Evolutionary conservation across 2,888 invertebrate genomes (phyloP), one percentile per base, ranked within the genome.

Genomic region (Gari tellinella): DNA sequence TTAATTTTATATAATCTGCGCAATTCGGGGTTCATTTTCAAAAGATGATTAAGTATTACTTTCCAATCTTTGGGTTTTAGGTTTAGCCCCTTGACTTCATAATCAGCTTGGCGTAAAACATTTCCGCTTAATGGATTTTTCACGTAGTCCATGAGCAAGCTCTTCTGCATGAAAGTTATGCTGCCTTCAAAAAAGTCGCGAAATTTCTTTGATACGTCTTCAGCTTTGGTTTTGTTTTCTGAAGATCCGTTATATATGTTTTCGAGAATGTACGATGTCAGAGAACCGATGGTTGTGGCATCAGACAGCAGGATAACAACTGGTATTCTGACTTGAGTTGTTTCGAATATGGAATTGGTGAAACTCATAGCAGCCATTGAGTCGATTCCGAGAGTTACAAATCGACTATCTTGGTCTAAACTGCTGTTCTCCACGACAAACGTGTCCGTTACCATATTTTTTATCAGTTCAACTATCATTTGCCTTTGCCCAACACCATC

Each of bases 21-120:
- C n/a, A 60, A 25, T 17, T 60, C 60, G 5, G 49, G 49, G 19
- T 60, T 37, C 38, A 38, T 48, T n/a, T 60, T 46, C 23, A 60
- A 21, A 3, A 60, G 38, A 38, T 48, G 60, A 15, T 31, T 37
- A 19, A 60, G 48, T 38, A 60, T 60, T 19, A 19, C 40, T 3
- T 19, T 19, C 60, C 60, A 60, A 0, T 60, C 60, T 21, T 17
- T 23, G 10, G 17, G 19, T 10, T 17, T 12, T 17, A 56, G 23
- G 15, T 37, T 46, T 7, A 60, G 12, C 8, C 15, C 37, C 1
- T 25, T 31, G 8, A 60, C 8, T 49, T 60, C 38, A 21, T 49
- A 15, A 19, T 60, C 60, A 10, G 49, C 26, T 3, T 49, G 38
- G 7, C 26, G 23, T 12, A 60, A 17, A 48, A 12, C 37, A 45